A percentile compares a stretch with the other conserved stretches of the same genome.
phyloP scores from a whole-genome alignment of 2,113 vertebrate genomes.

The Anolis sagrei region DNA sequence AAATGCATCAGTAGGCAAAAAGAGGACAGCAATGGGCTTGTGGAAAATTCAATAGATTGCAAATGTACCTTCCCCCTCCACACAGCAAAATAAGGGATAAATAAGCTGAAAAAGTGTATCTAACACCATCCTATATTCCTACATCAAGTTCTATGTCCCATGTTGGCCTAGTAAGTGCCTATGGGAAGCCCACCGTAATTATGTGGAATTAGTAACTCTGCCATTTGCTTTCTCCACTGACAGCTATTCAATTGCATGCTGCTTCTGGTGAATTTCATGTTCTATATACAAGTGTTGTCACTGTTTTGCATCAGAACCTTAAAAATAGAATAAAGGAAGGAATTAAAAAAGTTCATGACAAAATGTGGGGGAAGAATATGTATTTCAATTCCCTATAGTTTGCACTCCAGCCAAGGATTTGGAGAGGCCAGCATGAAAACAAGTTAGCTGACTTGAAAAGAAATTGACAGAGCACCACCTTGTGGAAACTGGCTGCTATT shows the following conservation, averaged over 20 bases:
- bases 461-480: constrained; percentile 58
- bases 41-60: background rate
- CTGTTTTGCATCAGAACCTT: background rate
- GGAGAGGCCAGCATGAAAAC: background rate
- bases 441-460: background rate
- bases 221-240: too few species aligned
- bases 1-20: too few species aligned
- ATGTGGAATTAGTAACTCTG: too few species aligned
- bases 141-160: too few species aligned
- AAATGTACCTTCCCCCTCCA: background rate
- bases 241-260: too few species aligned
- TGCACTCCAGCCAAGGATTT: background rate
- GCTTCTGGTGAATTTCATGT: too few species aligned
- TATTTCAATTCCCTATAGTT: background rate
- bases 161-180: too few species aligned
- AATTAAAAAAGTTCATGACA: background rate
- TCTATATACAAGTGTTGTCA: background rate
- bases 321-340: background rate
- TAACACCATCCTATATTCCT: too few species aligned
- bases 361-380: background rate
- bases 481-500: constrained; percentile 28
- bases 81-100: background rate
- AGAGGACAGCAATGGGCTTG: background rate
- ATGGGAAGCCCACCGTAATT: too few species aligned
- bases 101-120: too few species aligned